A percentile compares a stretch with the other conserved stretches of the same genome.
phyloP scores from a whole-genome alignment of 2,113 vertebrate species.

The Manacus vitellinus region DNA sequence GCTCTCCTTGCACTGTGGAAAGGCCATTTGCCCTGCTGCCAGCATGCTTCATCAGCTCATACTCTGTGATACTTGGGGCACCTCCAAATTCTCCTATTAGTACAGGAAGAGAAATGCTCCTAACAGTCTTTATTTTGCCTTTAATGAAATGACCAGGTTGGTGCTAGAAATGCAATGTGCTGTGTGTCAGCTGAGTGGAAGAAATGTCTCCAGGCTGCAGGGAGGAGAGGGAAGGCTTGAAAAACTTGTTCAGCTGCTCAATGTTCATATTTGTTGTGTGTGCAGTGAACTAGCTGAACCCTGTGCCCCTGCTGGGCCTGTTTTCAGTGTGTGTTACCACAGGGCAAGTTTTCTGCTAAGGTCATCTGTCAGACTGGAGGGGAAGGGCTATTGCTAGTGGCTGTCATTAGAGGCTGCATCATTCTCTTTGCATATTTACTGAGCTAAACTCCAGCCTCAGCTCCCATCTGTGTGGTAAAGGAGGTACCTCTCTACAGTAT shows the following conservation, averaged over 20 bases:
- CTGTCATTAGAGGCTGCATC: neutral
- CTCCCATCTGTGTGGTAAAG: neutral
- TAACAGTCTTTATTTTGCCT: neutral
- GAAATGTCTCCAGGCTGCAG: neutral
- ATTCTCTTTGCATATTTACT: neutral
- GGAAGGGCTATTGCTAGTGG: neutral
- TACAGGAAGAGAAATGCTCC: neutral
- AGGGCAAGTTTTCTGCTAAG: neutral
- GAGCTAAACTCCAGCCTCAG: neutral
- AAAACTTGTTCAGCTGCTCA: slow-evolving; percentile 25
- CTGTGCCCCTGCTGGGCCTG: slow-evolving; percentile 25
- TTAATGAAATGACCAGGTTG: neutral
- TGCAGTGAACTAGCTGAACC: neutral
- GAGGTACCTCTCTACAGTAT: neutral
- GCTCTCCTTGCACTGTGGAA: neutral
- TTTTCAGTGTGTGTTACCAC: slow-evolving; percentile 1
- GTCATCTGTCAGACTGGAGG: slow-evolving; percentile 19
- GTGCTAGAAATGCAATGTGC: neutral
- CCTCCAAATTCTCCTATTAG: neutral
- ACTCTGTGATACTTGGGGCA: neutral
- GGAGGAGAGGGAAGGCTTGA: neutral
- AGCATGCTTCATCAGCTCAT: neutral
- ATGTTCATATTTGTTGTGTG: neutral
- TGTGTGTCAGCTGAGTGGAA: neutral
- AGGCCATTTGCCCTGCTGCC: neutral